These are phyloP conservation scores for Sebastes schlegelii DNA, from an alignment of 2,113 vertebrate genomes.

Conservation along the genomic window DNA sequence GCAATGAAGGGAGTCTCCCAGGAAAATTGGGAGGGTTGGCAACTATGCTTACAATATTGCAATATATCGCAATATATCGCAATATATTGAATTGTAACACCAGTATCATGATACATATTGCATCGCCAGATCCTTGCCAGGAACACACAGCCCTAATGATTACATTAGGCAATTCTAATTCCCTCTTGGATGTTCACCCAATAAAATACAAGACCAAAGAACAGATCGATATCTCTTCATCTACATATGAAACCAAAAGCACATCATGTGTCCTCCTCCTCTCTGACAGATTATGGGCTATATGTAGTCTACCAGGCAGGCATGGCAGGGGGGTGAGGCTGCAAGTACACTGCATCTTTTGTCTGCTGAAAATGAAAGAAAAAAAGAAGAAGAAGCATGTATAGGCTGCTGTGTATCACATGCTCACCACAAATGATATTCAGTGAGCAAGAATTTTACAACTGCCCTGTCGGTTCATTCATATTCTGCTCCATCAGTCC, in stretches of 20 bases:
- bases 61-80: no score
- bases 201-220: background rate
- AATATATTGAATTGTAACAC: no score
- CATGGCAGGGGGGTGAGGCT: conserved; percentile 52
- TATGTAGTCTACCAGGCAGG: conserved; percentile 45
- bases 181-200: background rate
- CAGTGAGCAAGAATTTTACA: background rate
- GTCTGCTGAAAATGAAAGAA: conserved; percentile 61
- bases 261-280: conserved; percentile 33
- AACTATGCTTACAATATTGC: no score
- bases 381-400: background rate
- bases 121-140: no score
- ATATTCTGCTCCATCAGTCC: conserved; percentile 51
- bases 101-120: no score
- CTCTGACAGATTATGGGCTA: conserved; percentile 26
- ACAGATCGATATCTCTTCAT: background rate
- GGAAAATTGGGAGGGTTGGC: no score
- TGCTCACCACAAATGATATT: conserved; percentile 12
- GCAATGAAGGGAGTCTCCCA: no score
- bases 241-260: conserved; percentile 26
- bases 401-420: background rate
- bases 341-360: conserved; percentile 78
- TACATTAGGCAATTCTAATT: background rate
- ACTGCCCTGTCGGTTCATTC: conserved; percentile 47
- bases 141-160: no score